phyloP scores from a whole-genome alignment of 2,113 vertebrate species.

The Protomyctophum bolini region DNA sequence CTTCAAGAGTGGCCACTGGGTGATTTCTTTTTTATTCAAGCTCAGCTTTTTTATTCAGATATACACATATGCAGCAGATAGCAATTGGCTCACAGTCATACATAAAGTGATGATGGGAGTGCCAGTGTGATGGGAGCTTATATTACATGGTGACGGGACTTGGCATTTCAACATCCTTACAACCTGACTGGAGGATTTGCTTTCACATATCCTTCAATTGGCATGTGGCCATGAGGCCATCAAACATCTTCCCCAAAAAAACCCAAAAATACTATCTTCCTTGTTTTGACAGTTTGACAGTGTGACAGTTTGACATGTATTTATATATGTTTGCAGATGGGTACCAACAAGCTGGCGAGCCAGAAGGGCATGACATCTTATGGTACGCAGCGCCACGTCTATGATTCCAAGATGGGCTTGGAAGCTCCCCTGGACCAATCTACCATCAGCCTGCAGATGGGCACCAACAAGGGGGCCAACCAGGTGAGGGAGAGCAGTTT shows the following conservation, averaged over 20 bases:
- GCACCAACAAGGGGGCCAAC: constrained; percentile 93
- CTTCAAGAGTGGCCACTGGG: no score
- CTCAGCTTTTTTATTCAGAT: no score
- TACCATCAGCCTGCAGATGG: constrained; percentile 96
- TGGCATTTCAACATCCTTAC: no score
- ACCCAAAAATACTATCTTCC: background rate
- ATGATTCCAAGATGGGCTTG: constrained; percentile 87
- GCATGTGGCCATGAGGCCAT: background rate
- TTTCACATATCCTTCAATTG: background rate
- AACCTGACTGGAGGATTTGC: no score
- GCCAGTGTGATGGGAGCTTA: no score
- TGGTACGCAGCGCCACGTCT: constrained; percentile 90
- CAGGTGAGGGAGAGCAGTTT: constrained; percentile 76
- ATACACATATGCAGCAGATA: no score
- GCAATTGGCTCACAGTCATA: no score
- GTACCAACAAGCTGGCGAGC: constrained; percentile 94
- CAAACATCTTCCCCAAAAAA: background rate
- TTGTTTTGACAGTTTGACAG: background rate
- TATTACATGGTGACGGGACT: no score
- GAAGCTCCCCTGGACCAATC: constrained; percentile 90
- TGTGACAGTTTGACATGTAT: background rate
- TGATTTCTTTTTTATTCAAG: no score
- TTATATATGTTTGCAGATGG: constrained; percentile 81
- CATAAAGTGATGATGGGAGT: no score
- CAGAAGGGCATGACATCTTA: constrained; percentile 97